Conservation (phyloP, 2,797 vertebrate species). For the Poeciliopsis turneri region DNA sequence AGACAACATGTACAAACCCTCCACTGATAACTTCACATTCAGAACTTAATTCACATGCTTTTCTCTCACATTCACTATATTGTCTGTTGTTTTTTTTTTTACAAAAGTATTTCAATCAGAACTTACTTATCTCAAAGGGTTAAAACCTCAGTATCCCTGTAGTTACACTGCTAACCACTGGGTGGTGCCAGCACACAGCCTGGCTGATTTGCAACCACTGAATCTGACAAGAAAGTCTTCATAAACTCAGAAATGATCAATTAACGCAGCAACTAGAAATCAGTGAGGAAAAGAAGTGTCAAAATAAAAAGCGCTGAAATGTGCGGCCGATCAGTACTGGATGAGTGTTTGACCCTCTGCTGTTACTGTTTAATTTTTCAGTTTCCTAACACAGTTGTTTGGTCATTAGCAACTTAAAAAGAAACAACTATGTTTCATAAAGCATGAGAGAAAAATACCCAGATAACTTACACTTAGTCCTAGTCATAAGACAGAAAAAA, state of each 20-base stretch:
- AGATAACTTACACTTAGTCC: not conserved
- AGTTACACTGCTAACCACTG: slow-evolving; percentile 47
- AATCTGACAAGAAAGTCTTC: not conserved
- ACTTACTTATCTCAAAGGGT: not conserved
- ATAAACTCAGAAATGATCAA: not conserved
- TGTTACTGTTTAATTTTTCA: not conserved
- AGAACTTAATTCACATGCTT: not conserved
- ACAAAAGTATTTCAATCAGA: not conserved
- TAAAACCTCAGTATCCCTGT: not conserved
- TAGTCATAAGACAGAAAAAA: not conserved
- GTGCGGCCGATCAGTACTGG: not conserved
- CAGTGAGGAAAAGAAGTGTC: not conserved
- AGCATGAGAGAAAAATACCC: not conserved
- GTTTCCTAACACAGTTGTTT: not conserved
- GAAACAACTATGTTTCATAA: not conserved
- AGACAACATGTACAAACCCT: not conserved
- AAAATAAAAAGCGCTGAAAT: not conserved
- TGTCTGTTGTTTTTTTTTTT: not conserved
- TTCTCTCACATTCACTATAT: not conserved
- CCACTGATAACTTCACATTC: not conserved
- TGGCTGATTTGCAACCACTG: not conserved
- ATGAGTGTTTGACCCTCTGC: not conserved
- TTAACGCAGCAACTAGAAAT: not conserved
- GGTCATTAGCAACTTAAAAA: not conserved
- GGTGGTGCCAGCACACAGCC: slow-evolving; percentile 54